A percentile compares a stretch with the other conserved stretches of the same genome.
phyloP scores from a whole-genome alignment of 2,888 invertebrate species.

The Mesochorus sp. region DNA sequence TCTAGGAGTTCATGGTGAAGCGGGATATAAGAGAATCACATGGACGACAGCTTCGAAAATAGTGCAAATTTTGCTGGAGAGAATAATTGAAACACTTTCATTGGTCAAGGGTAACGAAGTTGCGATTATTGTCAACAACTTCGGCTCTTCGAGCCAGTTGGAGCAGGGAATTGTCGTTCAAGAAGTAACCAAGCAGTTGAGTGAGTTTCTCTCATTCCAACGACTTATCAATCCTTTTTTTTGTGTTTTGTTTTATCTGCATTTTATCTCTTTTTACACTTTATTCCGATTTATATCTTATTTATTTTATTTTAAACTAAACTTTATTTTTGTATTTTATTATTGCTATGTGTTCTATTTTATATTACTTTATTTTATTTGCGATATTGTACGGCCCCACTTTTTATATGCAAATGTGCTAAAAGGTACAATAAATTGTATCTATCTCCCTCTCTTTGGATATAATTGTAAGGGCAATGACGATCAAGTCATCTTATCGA shows the following conservation, averaged over 20 bases:
- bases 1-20: conserved; percentile 84
- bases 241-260: too few species aligned
- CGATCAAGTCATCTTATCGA: neutral
- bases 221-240: neutral
- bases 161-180: conserved; percentile 89
- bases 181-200: conserved; percentile 86
- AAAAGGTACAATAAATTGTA: too few species aligned
- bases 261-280: too few species aligned
- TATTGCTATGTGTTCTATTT: too few species aligned
- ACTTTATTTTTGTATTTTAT: too few species aligned
- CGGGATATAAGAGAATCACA: conserved; percentile 83
- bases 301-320: too few species aligned
- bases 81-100: conserved; percentile 69
- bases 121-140: conserved; percentile 89
- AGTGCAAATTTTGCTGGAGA: conserved; percentile 83
- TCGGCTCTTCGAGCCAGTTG: conserved; percentile 89
- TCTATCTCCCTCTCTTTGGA: neutral
- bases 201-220: conserved; percentile 84
- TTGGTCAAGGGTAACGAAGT: conserved; percentile 80
- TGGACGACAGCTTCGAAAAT: conserved; percentile 81
- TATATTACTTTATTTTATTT: too few species aligned
- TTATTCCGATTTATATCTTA: too few species aligned
- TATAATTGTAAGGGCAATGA: neutral
- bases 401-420: too few species aligned
- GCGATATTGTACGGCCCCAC: too few species aligned